Conservation (phyloP, 1,140 invertebrate species). For the Zaprionus kolodkinae region DNA sequence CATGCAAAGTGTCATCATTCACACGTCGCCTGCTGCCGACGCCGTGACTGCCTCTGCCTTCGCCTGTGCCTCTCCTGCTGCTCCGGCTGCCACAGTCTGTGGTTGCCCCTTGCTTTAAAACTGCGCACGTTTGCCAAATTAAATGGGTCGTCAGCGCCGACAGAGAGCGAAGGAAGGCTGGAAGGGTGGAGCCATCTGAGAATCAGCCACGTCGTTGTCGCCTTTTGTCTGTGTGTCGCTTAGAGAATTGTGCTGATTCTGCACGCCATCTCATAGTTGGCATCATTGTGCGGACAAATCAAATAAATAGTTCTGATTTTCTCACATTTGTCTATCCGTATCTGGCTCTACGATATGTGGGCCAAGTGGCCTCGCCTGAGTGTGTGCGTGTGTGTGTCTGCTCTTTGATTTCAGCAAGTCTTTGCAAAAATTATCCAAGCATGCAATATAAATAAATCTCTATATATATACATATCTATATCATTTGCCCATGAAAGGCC, state of each 20-base stretch:
- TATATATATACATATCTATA: conserved; percentile 39
- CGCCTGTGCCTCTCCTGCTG: conserved; percentile 1
- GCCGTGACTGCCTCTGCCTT: background rate
- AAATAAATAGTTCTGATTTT: conserved; percentile 80
- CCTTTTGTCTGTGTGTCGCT: conserved; percentile 67
- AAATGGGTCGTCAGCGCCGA: conserved; percentile 73
- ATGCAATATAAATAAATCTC: conserved; percentile 60
- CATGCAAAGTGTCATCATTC: conserved; percentile 83
- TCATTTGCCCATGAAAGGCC: conserved; percentile 48
- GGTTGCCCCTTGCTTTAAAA: conserved; percentile 65
- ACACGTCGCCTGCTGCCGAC: conserved; percentile 63
- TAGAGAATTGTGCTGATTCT: conserved; percentile 74
- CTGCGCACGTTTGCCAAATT: conserved; percentile 82
- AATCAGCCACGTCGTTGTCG: conserved; percentile 49
- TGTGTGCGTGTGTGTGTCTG: conserved; percentile 43
- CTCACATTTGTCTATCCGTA: conserved; percentile 25
- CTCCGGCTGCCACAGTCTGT: conserved; percentile 34
- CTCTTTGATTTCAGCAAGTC: conserved; percentile 68
- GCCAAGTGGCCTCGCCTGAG: no score
- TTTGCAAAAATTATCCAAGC: conserved; percentile 65
- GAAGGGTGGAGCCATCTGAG: conserved; percentile 6
- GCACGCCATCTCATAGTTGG: conserved; percentile 75
- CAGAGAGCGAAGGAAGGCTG: background rate
- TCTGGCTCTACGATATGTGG: background rate
- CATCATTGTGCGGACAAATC: conserved; percentile 79